phyloP scores from a whole-genome alignment of 23 tunicate species.

The Clavelina lepadiformis region DNA sequence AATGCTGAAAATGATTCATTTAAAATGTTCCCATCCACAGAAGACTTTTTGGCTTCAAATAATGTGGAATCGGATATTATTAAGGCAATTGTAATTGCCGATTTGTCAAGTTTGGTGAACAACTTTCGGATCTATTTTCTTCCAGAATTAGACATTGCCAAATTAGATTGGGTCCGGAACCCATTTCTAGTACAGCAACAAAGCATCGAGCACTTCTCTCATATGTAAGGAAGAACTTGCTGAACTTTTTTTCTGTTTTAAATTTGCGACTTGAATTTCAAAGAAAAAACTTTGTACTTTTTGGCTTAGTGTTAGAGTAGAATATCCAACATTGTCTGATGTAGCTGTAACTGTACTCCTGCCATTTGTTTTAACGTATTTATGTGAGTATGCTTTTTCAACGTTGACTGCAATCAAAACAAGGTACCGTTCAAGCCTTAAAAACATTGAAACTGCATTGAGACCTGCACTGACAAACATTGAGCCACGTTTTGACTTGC shows the following conservation, averaged over 20 bases:
- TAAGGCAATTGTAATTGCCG: conserved; percentile 6
- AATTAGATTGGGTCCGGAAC: conserved; percentile 23
- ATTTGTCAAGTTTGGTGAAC: conserved; percentile 11
- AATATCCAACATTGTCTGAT: conserved; percentile 18
- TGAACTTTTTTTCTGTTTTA: conserved; percentile 1
- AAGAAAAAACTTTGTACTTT: conserved; percentile 3
- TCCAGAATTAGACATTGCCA: conserved; percentile 24
- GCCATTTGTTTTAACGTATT: no score
- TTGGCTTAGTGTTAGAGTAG: conserved; percentile 8
- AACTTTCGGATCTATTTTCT: conserved; percentile 9
- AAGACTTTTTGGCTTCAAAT: conserved; percentile 22
- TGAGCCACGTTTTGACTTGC: no score
- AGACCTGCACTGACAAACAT: no score
- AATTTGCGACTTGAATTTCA: conserved; percentile 27
- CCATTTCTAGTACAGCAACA: conserved; percentile 12
- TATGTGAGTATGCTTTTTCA: no score
- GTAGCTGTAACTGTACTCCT: no score
- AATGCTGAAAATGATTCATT: conserved; percentile 18
- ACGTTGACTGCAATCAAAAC: no score
- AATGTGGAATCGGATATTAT: conserved; percentile 13
- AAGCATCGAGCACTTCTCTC: conserved; percentile 28
- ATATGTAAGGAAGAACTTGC: conserved; percentile 6
- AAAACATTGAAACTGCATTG: no score
- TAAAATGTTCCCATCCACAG: conserved; percentile 14
- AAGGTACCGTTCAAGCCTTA: no score